Evolutionary conservation across 1,140 invertebrate genomes (phyloP), one percentile per base, ranked within the genome.

Genomic region (Antheraea pernyi): DNA sequence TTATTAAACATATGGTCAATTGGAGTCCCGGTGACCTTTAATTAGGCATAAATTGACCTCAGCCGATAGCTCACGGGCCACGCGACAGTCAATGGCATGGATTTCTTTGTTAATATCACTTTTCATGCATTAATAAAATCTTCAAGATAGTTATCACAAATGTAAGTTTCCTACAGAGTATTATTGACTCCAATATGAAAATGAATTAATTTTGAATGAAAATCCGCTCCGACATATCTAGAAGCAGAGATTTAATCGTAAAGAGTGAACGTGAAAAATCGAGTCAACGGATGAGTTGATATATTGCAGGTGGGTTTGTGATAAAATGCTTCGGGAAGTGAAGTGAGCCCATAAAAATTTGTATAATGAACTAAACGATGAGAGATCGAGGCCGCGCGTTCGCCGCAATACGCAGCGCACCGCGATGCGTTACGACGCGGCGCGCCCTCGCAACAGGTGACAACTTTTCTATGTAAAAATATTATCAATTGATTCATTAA

Each of bases 41-140:
- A 73, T 73, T 73, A 68, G 37, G 19, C 42, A 42, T 42, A 63
- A 72, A 71, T 71, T 71, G 69, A 71, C 69, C 69, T 37, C 61
- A 36, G 65, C 68, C 65, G 42, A n/a, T 16, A 62, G 59, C 46
- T 37, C 22, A 8, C 3, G 30, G 46, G 16, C 11, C 46, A 53
- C 46, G 16, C 46, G 46, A 5, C 11, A 11, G 46, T 53, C 46
- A 53, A 13, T 53, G 5, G 16, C 16, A 53, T 16, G 7, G 39
- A 42, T 42, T 10, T 10, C 39, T 10, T 11, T 8, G 39, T 8
- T 42, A 53, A 10, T 53, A 16, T 53, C 10, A 53, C 46, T 13
- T 11, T 53, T n/a, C 46, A 13, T 2, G 13, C 16, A 53, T 13
- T 16, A 16, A 1, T 53, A n/a, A 16, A 53, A 53, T 9, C 0